Evolutionary conservation across 2,797 vertebrate species (phyloP).

Genomic region (Cygnus olor): DNA sequence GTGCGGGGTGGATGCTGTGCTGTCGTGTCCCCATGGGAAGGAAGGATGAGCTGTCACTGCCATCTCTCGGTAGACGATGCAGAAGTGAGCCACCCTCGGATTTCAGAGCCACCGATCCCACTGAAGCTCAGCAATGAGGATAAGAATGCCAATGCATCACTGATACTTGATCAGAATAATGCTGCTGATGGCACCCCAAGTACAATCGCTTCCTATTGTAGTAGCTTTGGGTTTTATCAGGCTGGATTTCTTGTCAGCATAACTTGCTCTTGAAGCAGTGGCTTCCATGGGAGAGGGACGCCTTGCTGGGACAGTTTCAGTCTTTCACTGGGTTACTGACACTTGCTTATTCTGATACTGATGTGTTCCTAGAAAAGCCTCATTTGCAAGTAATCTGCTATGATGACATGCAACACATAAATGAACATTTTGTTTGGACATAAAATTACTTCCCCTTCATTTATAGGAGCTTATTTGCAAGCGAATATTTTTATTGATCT

Average conservation of each 20-base stretch:
- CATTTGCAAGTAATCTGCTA: not conserved
- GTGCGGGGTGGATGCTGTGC: not conserved
- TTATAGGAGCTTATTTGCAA: not conserved
- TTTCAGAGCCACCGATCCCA: accelerated
- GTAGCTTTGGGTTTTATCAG: not conserved
- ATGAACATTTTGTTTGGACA: not conserved
- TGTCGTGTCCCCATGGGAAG: accelerated
- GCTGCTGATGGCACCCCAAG: not conserved
- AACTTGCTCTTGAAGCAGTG: not conserved
- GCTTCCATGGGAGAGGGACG: accelerated
- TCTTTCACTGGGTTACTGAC: not conserved
- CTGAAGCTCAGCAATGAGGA: accelerated
- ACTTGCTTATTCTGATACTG: accelerated
- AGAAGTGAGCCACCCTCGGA: accelerated
- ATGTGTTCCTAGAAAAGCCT: not conserved
- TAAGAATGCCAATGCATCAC: accelerated
- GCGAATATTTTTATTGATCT: constrained; percentile 16
- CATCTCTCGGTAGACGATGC: not conserved
- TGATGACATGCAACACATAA: not conserved
- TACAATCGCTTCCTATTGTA: accelerated
- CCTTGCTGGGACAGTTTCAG: not conserved
- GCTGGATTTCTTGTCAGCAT: not conserved
- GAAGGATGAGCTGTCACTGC: not conserved
- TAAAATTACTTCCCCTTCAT: not conserved
- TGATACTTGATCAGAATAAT: accelerated